These are phyloP conservation scores for Diarsia dahlii DNA, from an alignment of 2,888 invertebrate species.

Conservation along the genomic window DNA sequence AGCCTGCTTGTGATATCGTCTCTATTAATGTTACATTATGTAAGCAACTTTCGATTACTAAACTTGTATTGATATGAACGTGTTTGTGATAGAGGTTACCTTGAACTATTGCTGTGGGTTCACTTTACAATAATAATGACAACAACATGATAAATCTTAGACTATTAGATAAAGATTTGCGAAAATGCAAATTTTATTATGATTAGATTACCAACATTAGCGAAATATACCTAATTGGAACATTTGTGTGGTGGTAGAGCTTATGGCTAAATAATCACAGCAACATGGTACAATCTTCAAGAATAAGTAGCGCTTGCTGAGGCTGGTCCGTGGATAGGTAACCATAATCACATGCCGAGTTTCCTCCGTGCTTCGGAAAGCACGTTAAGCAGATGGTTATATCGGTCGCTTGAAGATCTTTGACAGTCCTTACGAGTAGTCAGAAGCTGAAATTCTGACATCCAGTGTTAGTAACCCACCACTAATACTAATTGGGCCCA, in stretches of 20 bases:
- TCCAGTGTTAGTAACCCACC: too few relatives aligned
- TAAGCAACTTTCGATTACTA: slow-evolving; percentile 37
- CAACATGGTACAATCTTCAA: too few relatives aligned
- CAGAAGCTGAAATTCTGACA: too few relatives aligned
- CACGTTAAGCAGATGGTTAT: too few relatives aligned
- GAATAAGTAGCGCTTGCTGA: too few relatives aligned
- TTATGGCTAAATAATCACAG: too few relatives aligned
- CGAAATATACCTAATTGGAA: neutral
- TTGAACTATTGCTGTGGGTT: slow-evolving; percentile 39
- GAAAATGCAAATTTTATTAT: neutral
- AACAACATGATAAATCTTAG: neutral
- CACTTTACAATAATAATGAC: slow-evolving; percentile 5
- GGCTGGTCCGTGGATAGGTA: too few relatives aligned
- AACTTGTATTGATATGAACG: slow-evolving; percentile 42
- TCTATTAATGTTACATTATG: slow-evolving; percentile 18
- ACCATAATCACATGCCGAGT: too few relatives aligned
- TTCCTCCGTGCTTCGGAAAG: too few relatives aligned
- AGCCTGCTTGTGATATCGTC: neutral
- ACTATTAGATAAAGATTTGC: neutral
- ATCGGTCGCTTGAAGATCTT: too few relatives aligned
- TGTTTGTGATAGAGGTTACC: slow-evolving; percentile 48
- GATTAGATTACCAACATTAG: neutral
- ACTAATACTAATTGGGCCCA: too few relatives aligned
- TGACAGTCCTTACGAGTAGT: too few relatives aligned
- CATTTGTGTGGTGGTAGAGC: neutral